Base-by-base conservation (phyloP, 2,888 invertebrate species). In the Sphaerophoria taeniata region DNA sequence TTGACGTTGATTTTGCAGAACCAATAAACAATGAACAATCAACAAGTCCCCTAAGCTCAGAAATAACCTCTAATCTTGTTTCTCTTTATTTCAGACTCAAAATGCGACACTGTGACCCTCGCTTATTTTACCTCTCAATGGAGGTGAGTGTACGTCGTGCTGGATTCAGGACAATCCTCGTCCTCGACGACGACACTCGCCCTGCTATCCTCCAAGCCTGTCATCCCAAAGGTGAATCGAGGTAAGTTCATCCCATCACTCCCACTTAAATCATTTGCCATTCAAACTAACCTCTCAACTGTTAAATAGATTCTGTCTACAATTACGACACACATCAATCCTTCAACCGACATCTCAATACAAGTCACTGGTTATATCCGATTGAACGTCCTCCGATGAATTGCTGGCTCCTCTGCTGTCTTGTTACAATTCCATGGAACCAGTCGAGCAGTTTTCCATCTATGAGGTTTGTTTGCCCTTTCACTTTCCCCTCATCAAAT, bases 41-140 rank as follows among this genome's bases (percentile, higher is more conserved):
- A n/a, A n/a, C n/a, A n/a, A n/a, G n/a, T n/a, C n/a, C n/a, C n/a
- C n/a, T 24, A 24, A 24, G 24, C 24, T 24, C 24, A 24, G n/a
- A n/a, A 49, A 47, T n/a, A n/a, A n/a, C 1, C 31, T n/a, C n/a
- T n/a, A n/a, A n/a, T n/a, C n/a, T n/a, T 12, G 33, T 12, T 53
- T 14, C 56, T 55, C 45, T 55, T 33, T 11, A 43, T 61, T 73
- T 14, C 71, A 92, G 92, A 87, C 92, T 94, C 92, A 95, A 97
- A 89, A 97, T 98, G 97, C 94, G 97, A 88, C 97, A 97, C 91
- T 94, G 98, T 34, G 98, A 98, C 92, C 97, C 98, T 0, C 95
- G 98, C 89, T 94, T 98, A 31, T 98, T 98, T 93, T 98, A 97
- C 92, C 94, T 98, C 72, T 97, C 97, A 90, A 98, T 98, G 98